Conservation (phyloP, 2,888 invertebrate genomes). For the Himalopsyche tibetana region DNA sequence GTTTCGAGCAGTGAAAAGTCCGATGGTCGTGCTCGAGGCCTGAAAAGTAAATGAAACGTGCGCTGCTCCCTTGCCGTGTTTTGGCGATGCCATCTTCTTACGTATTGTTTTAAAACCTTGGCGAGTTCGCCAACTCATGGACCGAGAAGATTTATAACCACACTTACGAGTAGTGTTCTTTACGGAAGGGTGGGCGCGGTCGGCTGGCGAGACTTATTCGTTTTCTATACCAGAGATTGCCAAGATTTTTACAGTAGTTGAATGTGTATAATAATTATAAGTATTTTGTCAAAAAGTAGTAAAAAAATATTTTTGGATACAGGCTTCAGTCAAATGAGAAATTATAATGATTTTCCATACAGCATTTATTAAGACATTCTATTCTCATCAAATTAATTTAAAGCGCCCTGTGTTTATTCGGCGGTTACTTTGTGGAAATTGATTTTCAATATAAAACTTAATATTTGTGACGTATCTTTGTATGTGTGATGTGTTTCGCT, state of each 20-base stretch:
- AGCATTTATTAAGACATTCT: too few species aligned
- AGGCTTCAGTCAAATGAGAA: too few species aligned
- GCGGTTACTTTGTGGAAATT: too few species aligned
- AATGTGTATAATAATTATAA: too few species aligned
- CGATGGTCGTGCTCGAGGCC: neutral
- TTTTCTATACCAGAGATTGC: neutral
- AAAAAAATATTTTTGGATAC: too few species aligned
- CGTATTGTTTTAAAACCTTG: constrained; percentile 8
- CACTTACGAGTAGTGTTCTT: constrained; percentile 9
- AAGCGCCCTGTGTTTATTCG: too few species aligned
- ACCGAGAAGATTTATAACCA: constrained; percentile 21
- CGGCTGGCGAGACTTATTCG: neutral
- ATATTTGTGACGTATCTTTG: too few species aligned
- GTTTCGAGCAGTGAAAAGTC: neutral
- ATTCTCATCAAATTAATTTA: too few species aligned
- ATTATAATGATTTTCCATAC: too few species aligned
- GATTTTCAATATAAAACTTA: too few species aligned
- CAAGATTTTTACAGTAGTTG: neutral
- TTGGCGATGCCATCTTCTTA: neutral
- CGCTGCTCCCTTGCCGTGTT: neutral
- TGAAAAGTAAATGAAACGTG: neutral
- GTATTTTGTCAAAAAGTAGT: too few species aligned
- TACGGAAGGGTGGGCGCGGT: constrained; percentile 21
- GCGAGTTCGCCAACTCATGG: constrained; percentile 17
- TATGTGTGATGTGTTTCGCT: too few species aligned